Evolutionary conservation across 1,140 invertebrate species (phyloP).

Genomic region (Tachypleus tridentatus): DNA sequence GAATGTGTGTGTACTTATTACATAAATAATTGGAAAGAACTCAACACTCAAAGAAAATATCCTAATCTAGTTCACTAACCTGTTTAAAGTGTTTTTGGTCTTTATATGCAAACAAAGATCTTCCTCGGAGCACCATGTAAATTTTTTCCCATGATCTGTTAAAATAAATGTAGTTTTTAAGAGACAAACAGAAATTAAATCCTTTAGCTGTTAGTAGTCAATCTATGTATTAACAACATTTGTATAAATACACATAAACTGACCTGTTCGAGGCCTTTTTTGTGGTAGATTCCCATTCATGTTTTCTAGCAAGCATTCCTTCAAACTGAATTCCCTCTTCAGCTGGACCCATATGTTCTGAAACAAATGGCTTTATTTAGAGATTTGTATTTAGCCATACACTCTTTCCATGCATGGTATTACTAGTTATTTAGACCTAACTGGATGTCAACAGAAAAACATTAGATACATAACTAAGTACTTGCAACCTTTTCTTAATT

Average conservation of each 20-base stretch:
- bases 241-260: not conserved
- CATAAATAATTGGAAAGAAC: not conserved
- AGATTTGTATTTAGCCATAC: too few species aligned
- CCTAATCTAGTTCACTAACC: slow-evolving; percentile 22
- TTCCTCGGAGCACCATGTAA: slow-evolving; percentile 67
- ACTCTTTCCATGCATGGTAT: too few species aligned
- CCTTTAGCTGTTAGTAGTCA: too few species aligned
- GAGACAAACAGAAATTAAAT: too few species aligned
- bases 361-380: too few species aligned
- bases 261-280: slow-evolving; percentile 88
- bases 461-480: too few species aligned
- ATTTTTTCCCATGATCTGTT: slow-evolving; percentile 89
- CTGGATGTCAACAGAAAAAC: too few species aligned
- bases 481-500: too few species aligned
- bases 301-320: slow-evolving; percentile 80
- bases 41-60: too few species aligned
- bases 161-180: slow-evolving; percentile 7
- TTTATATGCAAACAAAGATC: slow-evolving; percentile 81
- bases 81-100: slow-evolving; percentile 78
- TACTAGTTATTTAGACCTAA: too few species aligned
- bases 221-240: too few species aligned
- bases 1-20: not conserved
- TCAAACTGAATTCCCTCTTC: slow-evolving; percentile 48
- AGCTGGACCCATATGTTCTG: too few species aligned
- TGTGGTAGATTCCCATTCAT: slow-evolving; percentile 93